phyloP scores from a whole-genome alignment of 2,888 invertebrate species.

The Agrilus mali region DNA sequence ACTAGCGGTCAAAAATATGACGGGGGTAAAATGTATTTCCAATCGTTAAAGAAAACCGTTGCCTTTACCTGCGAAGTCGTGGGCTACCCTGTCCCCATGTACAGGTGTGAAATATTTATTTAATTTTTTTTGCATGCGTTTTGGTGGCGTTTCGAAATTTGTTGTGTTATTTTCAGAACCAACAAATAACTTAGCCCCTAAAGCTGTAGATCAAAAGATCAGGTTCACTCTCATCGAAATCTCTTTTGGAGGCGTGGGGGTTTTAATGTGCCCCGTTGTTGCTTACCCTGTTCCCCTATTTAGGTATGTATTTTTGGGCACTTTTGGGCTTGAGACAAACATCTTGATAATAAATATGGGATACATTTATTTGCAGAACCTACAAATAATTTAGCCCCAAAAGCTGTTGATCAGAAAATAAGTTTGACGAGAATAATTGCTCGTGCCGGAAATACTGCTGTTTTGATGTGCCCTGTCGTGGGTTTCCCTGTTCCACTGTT shows the following conservation, averaged over 20 bases:
- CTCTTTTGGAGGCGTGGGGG: slow-evolving; percentile 33
- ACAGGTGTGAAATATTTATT: slow-evolving; percentile 42
- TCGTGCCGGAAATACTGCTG: slow-evolving; percentile 8
- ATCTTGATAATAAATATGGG: background rate
- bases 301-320: slow-evolving; percentile 41
- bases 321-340: background rate
- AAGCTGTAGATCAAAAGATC: slow-evolving; percentile 35
- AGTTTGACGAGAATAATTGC: slow-evolving; percentile 4
- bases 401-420: slow-evolving; percentile 15
- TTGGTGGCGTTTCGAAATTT: slow-evolving; percentile 32
- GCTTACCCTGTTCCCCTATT: slow-evolving; percentile 56
- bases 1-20: slow-evolving; percentile 39
- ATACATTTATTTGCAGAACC: slow-evolving; percentile 35
- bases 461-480: slow-evolving; percentile 36
- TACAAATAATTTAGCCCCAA: slow-evolving; percentile 49
- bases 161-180: slow-evolving; percentile 43
- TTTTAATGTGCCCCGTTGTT: slow-evolving; percentile 56
- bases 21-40: slow-evolving; percentile 46
- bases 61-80: slow-evolving; percentile 56
- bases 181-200: slow-evolving; percentile 53
- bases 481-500: slow-evolving; percentile 33
- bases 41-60: slow-evolving; percentile 37
- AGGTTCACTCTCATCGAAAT: slow-evolving; percentile 28
- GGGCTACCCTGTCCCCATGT: slow-evolving; percentile 54
- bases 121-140: slow-evolving; percentile 19